Conservation (phyloP, 2,888 invertebrate genomes). For the Calliopum simillimum region DNA sequence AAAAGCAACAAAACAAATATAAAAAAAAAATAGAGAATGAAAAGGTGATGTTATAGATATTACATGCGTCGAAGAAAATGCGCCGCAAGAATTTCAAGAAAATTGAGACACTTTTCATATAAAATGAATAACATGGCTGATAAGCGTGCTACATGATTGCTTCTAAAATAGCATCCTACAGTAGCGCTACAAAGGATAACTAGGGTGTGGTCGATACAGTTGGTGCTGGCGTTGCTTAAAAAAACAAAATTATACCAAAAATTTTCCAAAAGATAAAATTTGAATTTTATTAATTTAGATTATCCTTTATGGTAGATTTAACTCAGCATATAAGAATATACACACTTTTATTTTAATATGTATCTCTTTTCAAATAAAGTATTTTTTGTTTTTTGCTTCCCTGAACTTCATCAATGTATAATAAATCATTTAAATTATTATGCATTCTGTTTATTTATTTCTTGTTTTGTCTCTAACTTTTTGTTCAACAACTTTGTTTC, state of each 20-base stretch:
- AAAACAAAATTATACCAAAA: neutral
- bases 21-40: no score
- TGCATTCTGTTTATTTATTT: no score
- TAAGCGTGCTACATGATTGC: no score
- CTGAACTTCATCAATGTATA: neutral
- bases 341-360: conserved; percentile 33
- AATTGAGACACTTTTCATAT: no score
- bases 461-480: neutral
- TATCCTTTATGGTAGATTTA: no score
- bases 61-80: no score
- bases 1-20: no score
- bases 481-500: neutral
- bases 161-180: neutral
- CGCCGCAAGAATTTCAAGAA: no score
- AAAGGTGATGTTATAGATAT: no score
- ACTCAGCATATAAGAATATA: no score
- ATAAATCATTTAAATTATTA: neutral
- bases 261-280: conserved; percentile 1
- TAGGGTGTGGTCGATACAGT: neutral
- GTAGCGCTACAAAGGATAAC: neutral
- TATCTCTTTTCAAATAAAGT: conserved; percentile 27
- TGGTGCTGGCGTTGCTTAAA: neutral
- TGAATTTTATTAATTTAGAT: neutral
- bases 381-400: conserved; percentile 21
- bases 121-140: no score